These are phyloP conservation scores for Dunckerocampus dactyliophorus DNA, from an alignment of 2,113 vertebrate genomes.

Conservation along the genomic window DNA sequence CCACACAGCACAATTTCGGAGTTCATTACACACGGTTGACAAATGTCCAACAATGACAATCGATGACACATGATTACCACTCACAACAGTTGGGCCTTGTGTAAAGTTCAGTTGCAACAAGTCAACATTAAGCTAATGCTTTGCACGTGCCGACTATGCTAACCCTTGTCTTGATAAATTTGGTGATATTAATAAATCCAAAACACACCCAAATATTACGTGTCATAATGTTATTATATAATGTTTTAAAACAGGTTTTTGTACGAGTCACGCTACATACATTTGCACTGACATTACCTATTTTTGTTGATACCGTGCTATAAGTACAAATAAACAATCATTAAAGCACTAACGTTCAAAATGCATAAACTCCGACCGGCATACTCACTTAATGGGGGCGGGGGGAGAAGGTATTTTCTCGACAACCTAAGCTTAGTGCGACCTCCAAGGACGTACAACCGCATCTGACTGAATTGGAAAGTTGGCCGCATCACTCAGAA, in stretches of 20 bases:
- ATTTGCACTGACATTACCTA: no score
- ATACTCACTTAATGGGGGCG: slow-evolving; percentile 9
- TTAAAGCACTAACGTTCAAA: not conserved
- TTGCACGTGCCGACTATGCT: not conserved
- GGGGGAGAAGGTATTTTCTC: no score
- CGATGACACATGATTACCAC: not conserved
- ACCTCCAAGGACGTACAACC: no score
- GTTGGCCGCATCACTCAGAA: slow-evolving; percentile 4
- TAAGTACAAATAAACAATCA: no score
- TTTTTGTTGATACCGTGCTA: not conserved
- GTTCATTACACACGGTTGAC: not conserved
- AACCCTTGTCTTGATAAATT: not conserved
- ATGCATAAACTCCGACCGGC: not conserved
- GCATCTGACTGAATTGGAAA: no score
- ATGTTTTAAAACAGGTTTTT: no score
- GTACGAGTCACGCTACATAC: no score
- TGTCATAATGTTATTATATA: no score
- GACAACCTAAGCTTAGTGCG: no score
- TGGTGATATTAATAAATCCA: not conserved
- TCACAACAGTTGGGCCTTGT: not conserved
- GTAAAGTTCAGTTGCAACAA: not conserved
- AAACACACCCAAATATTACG: not conserved
- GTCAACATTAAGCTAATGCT: not conserved
- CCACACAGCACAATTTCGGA: not conserved
- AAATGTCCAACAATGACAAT: not conserved